Evolutionary conservation across 2,797 vertebrate genomes (phyloP), one percentile per base, ranked within the genome.

Genomic region (Yasuhikotakia modesta): DNA sequence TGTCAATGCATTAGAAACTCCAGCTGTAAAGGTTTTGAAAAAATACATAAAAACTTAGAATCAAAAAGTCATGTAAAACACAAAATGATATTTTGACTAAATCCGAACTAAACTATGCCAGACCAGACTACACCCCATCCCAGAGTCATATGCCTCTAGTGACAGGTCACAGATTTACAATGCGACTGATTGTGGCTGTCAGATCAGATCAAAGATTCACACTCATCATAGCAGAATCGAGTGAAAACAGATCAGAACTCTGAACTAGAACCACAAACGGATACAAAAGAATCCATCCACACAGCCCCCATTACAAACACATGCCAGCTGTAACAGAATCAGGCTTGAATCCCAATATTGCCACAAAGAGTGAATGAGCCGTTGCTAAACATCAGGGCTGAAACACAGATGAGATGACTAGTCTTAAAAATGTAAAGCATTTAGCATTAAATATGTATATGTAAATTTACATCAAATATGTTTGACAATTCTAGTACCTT

Each of bases 121-220:
- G 57, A 81, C 65, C n/a, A 66, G 70, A 71, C 60, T 63, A 48
- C 30, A 66, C 68, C 60, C 67, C 45, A 76, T 35, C 22, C 45
- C 72, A 46, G 27, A 50, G 53, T 50, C 30, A 46, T 66, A 73
- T 32, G 50, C 43, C 76, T 11, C 43, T 5, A 60, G 22, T 83
- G 78, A 82, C 72, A 78, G 73, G 53, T 75, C 64, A 58, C 17
- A 35, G 55, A 78, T 61, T 32, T 81, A 83, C 78, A 80, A 78
- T 76, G 48, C 35, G 5, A 57, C 72, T 76, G 71, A 81, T 81
- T 81, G 74, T 35, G 8, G 66, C 55, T 46, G 76, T 82, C 79
- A 77, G 55, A 50, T 63, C 65, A 81, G 85, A 87, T 85, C 86
- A 85, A 86, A 87, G 78, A 48, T 68, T 22, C 3, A 61, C n/a